Conservation (phyloP, 2,888 invertebrate genomes). For the Tridacna crocea region DNA sequence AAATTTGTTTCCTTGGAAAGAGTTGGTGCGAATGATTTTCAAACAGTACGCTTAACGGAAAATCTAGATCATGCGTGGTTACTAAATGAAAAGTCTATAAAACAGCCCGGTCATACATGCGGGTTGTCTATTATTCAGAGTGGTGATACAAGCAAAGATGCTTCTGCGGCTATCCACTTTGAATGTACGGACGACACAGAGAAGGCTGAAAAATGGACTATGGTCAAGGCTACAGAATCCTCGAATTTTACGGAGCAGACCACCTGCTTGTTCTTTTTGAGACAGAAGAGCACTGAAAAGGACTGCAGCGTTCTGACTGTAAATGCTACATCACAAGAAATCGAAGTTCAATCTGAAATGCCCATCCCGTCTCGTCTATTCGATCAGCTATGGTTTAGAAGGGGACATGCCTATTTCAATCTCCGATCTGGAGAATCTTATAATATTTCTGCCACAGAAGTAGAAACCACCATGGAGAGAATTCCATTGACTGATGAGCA, state of each 20-base stretch:
- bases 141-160: neutral
- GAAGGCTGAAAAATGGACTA: neutral
- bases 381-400: neutral
- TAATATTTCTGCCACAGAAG: neutral
- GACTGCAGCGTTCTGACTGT: neutral
- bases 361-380: neutral
- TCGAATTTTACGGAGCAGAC: neutral
- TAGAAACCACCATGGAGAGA: neutral
- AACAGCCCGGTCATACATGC: neutral
- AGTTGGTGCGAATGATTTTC: neutral
- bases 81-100: neutral
- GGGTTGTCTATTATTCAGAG: neutral
- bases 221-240: neutral
- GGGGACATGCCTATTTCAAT: neutral
- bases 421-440: neutral
- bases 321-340: neutral
- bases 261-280: neutral
- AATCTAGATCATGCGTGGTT: neutral
- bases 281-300: neutral
- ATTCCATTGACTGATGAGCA: neutral
- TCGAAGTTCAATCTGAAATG: neutral
- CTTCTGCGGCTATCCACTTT: neutral
- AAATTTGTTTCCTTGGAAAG: neutral
- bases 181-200: neutral
- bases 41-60: neutral